Evolutionary conservation across 30 jellyfish, hydroid and myxozoan species (phyloP), one percentile per base, ranked within the genome.

Genomic region (Sanderia malayensis): DNA sequence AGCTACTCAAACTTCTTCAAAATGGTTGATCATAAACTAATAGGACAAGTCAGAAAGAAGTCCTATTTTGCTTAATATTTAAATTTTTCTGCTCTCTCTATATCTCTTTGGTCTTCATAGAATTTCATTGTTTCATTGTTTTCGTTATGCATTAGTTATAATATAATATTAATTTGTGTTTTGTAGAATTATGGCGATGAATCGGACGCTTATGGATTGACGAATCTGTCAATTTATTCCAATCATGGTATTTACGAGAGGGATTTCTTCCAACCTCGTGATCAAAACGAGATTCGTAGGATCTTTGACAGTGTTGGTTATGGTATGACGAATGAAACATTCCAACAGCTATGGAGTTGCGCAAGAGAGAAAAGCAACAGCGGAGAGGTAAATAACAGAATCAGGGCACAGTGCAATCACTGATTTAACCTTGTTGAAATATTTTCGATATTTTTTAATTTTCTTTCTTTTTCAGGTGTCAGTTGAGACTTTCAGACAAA

Each of bases 161-260:
- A 3, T 53, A 53, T 23, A 8, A 53, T 4, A n/a, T 29, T 23
- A 21, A 2, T 67, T 71, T 65, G 11, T 21, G 7, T 41, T 46
- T 75, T 30, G 22, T 53, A 92, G 98, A 92, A 92, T 76, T 92
- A 92, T 58, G 98, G 98, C 1, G 98, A 92, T 55, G 96, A 92
- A 66, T 78, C 96, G 2, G 86, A 92, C 53, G 94, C 96, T 1
- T 84, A 78, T 47, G 95, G 96, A 26, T 53, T 92, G 46, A 78
- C 81, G n/a, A 92, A 92, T 49, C 98, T 95, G 45, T 92, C 98
- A 17, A 49, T 83, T 0, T 92, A 77, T 61, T 92, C 98, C 37
- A 83, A 84, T 46, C 79, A 73, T 47, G 98, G 98, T 0, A 95
- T 92, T 18, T 70, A 76, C 41, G 96, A 85, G 41, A 65, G 89